Evolutionary conservation across 1,140 invertebrate species (phyloP).

Genomic region (Cepaea nemoralis): DNA sequence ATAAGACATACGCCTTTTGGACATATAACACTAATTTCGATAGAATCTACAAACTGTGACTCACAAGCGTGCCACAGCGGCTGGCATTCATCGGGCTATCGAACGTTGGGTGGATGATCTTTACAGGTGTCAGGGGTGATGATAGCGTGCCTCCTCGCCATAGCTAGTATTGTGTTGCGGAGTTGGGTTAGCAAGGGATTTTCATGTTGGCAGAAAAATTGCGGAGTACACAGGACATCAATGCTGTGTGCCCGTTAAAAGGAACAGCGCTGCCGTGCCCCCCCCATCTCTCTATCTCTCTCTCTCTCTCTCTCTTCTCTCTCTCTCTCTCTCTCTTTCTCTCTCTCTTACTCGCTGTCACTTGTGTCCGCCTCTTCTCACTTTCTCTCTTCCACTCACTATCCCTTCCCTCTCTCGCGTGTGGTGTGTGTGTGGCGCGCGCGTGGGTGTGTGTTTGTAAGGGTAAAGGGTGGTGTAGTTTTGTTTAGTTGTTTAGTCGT

Average conservation of each 20-base stretch:
- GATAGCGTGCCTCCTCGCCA: neutral
- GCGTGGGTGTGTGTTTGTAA: too few relatives aligned
- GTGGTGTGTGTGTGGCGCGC: too few relatives aligned
- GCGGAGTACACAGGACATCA: neutral
- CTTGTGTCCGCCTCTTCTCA: too few relatives aligned
- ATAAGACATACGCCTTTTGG: neutral
- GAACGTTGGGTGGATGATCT: neutral
- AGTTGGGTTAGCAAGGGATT: neutral
- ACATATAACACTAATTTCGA: constrained; percentile 1
- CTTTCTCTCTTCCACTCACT: too few relatives aligned
- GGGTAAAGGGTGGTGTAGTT: too few relatives aligned
- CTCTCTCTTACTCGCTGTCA: too few relatives aligned
- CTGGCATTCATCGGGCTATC: neutral
- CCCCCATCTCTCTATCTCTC: too few relatives aligned
- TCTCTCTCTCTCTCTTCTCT: too few relatives aligned
- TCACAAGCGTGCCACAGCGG: constrained; percentile 8
- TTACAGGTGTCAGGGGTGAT: constrained; percentile 10
- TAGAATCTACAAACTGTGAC: neutral
- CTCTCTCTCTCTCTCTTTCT: too few relatives aligned
- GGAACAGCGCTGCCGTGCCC: neutral
- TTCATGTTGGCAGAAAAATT: neutral
- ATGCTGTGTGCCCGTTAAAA: neutral
- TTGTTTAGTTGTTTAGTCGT: too few relatives aligned
- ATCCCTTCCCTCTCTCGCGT: too few relatives aligned
- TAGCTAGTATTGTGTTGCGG: neutral